These are phyloP conservation scores for Pinctada fucata DNA, from an alignment of 2,888 invertebrate species.

Conservation along the genomic window DNA sequence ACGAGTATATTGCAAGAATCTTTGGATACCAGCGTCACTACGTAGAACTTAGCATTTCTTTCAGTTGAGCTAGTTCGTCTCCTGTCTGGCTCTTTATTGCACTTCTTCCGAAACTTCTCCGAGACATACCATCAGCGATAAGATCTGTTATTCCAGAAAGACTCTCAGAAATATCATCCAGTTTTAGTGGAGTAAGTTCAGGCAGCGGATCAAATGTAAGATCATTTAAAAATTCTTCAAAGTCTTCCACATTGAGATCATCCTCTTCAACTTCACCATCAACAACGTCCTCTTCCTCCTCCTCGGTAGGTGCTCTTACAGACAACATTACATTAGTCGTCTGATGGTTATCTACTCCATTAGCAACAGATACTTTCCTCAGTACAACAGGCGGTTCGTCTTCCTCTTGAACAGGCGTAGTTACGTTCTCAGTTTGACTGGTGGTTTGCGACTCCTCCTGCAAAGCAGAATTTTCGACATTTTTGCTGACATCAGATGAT, in stretches of 20 bases:
- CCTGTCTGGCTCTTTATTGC: background rate
- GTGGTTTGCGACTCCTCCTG: background rate
- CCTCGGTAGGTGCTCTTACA: background rate
- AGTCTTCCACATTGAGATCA: conserved; percentile 3
- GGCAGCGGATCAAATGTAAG: conserved; percentile 21
- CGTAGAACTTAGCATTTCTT: no score
- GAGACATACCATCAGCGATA: background rate
- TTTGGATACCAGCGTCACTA: no score
- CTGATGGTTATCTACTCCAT: background rate
- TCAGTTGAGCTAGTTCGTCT: background rate
- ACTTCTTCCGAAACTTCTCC: background rate
- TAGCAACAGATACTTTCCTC: background rate
- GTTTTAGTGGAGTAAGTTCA: background rate
- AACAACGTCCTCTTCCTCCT: background rate
- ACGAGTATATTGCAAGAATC: no score
- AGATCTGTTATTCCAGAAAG: background rate
- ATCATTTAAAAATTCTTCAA: conserved; percentile 11
- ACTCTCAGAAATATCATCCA: background rate
- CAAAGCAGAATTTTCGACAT: background rate
- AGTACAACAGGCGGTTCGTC: background rate
- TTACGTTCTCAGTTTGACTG: background rate
- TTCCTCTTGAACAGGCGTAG: background rate
- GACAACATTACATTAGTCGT: background rate
- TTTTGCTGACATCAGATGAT: background rate
- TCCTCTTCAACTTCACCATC: background rate